Percentiles rank a stretch among this genome's conserved stretches.
phyloP scores from a whole-genome alignment of 2,888 invertebrate species.

The Nemoura dubitans region DNA sequence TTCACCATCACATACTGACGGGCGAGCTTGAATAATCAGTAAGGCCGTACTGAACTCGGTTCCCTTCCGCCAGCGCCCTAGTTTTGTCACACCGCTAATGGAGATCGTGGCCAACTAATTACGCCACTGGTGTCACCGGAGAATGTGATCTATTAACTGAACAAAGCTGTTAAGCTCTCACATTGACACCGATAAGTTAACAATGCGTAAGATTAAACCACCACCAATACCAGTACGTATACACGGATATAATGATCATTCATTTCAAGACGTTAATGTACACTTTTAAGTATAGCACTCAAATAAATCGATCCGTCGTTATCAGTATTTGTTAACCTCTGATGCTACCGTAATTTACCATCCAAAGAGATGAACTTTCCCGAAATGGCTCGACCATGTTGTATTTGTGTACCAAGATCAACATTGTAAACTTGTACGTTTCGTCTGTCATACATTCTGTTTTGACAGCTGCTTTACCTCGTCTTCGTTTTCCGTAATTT shows the following conservation, averaged over 20 bases:
- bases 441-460: too few species aligned
- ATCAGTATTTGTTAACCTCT: not conserved
- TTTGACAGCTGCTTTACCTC: too few species aligned
- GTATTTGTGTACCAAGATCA: too few species aligned
- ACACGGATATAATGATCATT: not conserved
- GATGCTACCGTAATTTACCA: too few species aligned
- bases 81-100: not conserved
- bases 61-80: not conserved
- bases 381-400: too few species aligned
- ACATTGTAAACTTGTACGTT: too few species aligned
- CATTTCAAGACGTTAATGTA: not conserved
- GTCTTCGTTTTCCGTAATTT: too few species aligned
- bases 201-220: not conserved
- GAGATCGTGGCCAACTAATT: not conserved
- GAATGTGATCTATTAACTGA: not conserved
- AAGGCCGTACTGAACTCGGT: too few species aligned
- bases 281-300: not conserved
- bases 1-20: too few species aligned
- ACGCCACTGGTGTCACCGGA: not conserved
- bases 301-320: not conserved
- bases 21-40: too few species aligned
- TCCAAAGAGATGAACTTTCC: too few species aligned
- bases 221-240: not conserved
- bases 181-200: not conserved
- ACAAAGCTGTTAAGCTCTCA: not conserved